Percentiles rank a stretch among this genome's conserved stretches.
These are phyloP conservation scores for Patella pellucida DNA, from an alignment of 2,888 invertebrate genomes.

Conservation along the genomic window DNA sequence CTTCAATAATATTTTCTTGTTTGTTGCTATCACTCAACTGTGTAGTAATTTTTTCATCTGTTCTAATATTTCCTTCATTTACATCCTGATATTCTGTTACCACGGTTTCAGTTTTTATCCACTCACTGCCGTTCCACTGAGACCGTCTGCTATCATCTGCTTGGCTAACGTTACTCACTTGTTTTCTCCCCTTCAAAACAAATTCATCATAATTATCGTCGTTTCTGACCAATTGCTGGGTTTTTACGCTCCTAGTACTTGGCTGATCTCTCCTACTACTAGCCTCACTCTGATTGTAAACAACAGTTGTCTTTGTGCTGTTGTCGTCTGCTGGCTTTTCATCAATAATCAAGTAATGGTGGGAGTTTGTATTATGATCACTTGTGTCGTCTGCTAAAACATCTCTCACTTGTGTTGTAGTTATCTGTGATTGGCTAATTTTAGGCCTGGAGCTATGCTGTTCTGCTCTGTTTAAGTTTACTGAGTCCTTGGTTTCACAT, in stretches of 20 bases:
- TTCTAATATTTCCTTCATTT: too few relatives aligned
- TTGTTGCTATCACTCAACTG: too few relatives aligned
- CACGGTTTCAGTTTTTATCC: background rate
- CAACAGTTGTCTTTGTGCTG: conserved; percentile 5
- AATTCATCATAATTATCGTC: background rate
- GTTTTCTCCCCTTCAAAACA: background rate
- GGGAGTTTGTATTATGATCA: too few relatives aligned
- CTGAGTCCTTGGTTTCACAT: background rate
- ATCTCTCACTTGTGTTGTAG: background rate
- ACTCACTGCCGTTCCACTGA: background rate
- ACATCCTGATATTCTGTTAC: too few relatives aligned
- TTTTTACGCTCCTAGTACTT: too few relatives aligned
- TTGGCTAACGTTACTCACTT: background rate
- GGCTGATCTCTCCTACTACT: too few relatives aligned
- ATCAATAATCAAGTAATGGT: background rate
- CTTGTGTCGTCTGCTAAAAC: conserved; percentile 6
- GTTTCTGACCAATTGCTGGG: too few relatives aligned
- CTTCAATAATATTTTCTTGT: too few relatives aligned
- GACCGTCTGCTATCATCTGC: background rate
- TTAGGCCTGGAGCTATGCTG: background rate
- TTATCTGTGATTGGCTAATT: background rate
- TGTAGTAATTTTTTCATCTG: too few relatives aligned
- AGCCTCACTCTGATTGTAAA: background rate
- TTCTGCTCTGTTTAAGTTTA: conserved; percentile 11
- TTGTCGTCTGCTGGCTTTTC: background rate